phyloP scores from a whole-genome alignment of 2,888 invertebrate species.

The Caenorhabditis sp. region DNA sequence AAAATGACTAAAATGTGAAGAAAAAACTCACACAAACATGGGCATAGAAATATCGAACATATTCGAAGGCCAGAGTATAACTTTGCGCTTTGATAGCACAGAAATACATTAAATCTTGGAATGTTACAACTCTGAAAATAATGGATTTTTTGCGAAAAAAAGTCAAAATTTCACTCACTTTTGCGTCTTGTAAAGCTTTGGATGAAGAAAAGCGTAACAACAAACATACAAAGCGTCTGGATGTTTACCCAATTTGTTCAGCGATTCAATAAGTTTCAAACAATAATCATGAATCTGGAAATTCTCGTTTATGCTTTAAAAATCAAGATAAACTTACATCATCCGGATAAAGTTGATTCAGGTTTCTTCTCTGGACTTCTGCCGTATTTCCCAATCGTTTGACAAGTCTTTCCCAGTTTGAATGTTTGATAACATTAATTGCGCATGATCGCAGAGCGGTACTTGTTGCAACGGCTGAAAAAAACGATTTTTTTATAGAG shows the following conservation, averaged over 20 bases:
- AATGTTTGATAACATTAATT: slow-evolving; percentile 50
- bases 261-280: slow-evolving; percentile 61
- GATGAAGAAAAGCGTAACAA: slow-evolving; percentile 65
- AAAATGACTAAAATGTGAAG: neutral
- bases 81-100: slow-evolving; percentile 59
- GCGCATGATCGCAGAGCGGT: slow-evolving; percentile 49
- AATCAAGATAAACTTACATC: slow-evolving; percentile 17
- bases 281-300: slow-evolving; percentile 65
- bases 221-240: slow-evolving; percentile 62
- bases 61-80: slow-evolving; percentile 67
- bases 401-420: slow-evolving; percentile 54
- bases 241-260: slow-evolving; percentile 41
- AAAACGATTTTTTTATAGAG: neutral
- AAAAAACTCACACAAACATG: slow-evolving; percentile 22
- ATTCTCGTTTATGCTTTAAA: neutral
- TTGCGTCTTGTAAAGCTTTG: slow-evolving; percentile 48
- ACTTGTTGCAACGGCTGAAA: slow-evolving; percentile 37
- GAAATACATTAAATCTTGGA: slow-evolving; percentile 61
- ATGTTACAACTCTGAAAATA: slow-evolving; percentile 50
- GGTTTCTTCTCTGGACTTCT: slow-evolving; percentile 19
- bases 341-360: slow-evolving; percentile 16
- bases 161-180: slow-evolving; percentile 32
- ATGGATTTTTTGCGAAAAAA: slow-evolving; percentile 5
- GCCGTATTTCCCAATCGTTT: slow-evolving; percentile 53
- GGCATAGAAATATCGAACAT: slow-evolving; percentile 56